phyloP scores from a whole-genome alignment of 2,113 vertebrate genomes.

The Fregata magnificens region DNA sequence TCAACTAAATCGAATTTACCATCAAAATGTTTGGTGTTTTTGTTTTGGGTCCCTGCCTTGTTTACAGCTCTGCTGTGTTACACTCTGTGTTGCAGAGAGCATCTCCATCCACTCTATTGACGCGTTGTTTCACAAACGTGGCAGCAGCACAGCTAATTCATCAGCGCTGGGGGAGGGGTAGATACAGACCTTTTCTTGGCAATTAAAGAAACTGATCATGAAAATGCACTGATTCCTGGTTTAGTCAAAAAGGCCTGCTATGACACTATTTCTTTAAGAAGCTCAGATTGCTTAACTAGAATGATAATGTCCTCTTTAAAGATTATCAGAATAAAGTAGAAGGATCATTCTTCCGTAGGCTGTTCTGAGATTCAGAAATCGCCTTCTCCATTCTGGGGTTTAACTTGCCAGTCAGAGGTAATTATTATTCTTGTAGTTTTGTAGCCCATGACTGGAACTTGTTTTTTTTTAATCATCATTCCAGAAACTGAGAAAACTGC shows the following conservation, averaged over 20 bases:
- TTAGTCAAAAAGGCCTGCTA: background rate
- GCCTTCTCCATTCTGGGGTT: background rate
- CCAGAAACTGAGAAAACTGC: background rate
- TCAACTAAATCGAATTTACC: constrained; percentile 2
- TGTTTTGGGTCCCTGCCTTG: background rate
- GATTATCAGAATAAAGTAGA: background rate
- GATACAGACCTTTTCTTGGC: background rate
- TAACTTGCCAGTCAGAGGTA: background rate
- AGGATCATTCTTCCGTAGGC: background rate
- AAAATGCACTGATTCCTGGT: background rate
- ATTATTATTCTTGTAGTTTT: background rate
- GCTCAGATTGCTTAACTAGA: background rate
- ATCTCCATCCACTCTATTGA: background rate
- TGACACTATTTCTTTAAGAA: background rate
- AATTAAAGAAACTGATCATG: background rate
- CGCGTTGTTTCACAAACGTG: background rate
- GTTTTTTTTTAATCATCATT: background rate
- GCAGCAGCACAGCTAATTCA: background rate
- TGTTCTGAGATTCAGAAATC: background rate
- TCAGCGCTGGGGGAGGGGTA: accelerated
- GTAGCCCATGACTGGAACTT: background rate
- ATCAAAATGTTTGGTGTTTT: background rate
- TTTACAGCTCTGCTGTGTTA: background rate
- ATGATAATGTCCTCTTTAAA: background rate
- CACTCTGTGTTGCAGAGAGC: background rate